Evolutionary conservation across 2,888 invertebrate species (phyloP), one percentile per base, ranked within the genome.

Genomic region (Lepetodrilus schrolli): DNA sequence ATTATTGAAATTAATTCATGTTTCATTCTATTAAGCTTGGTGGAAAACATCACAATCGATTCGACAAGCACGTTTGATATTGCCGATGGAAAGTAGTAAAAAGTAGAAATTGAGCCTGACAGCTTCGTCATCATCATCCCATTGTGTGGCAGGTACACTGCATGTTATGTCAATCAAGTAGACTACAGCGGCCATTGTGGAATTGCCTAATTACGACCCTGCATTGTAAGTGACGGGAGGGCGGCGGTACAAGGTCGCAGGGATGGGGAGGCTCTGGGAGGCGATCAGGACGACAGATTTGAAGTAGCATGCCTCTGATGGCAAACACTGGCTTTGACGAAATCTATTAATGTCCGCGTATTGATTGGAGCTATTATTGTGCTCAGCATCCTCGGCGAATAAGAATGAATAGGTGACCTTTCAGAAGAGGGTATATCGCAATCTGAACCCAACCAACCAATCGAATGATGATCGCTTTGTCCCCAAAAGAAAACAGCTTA

Each of bases 291-390:
- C 36, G 73, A 73, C 73, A 73, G 73, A 73, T 73, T 43, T 66
- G 49, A 73, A 73, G 73, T 73, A 68, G 73, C 73, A 73, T 38
- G 48, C 23, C 38, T 48, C 66, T 50, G 66, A 73, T 73, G 50
- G 73, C 73, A 73, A 73, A 73, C 73, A 73, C 68, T 23, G 36
- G 73, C 66, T 73, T 73, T 73, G 73, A 73, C 73, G 49, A 73
- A 73, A 73, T 73, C 73, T 73, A 73, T 73, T 73, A 73, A 73
- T 73, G 73, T 66, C 21, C 50, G 17, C 50, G 17, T 73, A 73
- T 73, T 73, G 73, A 73, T 73, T 73, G 73, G 36, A 36, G 34
- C 73, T 73, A 73, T 73, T 73, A 73, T 73, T 66, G 73, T 66
- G 21, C 49, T 34, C 66, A 43, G 30, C 66, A 66, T 65, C 66